Evolutionary conservation across 2,888 invertebrate genomes (phyloP), one percentile per base, ranked within the genome.

Genomic region (Pollenia amentaria): DNA sequence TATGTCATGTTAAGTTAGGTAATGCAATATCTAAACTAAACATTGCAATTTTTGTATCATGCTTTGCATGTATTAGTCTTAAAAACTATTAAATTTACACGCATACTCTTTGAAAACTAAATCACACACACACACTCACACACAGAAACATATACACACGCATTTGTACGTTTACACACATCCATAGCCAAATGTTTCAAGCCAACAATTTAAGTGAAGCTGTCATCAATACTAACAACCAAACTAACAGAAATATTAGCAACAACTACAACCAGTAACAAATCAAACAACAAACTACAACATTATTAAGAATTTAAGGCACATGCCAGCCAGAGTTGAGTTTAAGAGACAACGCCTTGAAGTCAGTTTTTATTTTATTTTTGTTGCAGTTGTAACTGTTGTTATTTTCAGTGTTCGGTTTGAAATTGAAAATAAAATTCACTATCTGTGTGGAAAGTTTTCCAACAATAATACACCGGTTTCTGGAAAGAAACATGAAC

Each of bases 291-390:
- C 80, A 79, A 79, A 75, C 81, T 81, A 75, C 79, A 87, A 87
- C 84, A 84, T 84, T 87, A 87, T 87, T 84, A 86, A 80, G 84
- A 80, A 87, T 80, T 87, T 76, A 76, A 87, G 86, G 84, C 84
- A 76, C 84, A 87, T 87, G 84, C 72, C 86, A 82, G 67, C 51
- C 77, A 67, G 4, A 6, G 69, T 76, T 70, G 4, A 76, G 53
- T 80, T 83, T 87, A 76, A 76, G 67, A 76, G 83, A 67, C 86
- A 87, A 84, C 86, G 84, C 86, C 86, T 87, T 80, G 69, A 72
- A 83, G 76, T 72, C 18, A 80, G 10, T 60, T 80, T 80, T 46
- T 60, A 46, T 62, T 72, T 29, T 44, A 38, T n/a, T 3, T 79
- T 57, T 9, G 55, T 42, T 75, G 29, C 44, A 70, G 29, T 64